Conservation (phyloP, 2,888 invertebrate genomes). For the Elysia crispata region DNA sequence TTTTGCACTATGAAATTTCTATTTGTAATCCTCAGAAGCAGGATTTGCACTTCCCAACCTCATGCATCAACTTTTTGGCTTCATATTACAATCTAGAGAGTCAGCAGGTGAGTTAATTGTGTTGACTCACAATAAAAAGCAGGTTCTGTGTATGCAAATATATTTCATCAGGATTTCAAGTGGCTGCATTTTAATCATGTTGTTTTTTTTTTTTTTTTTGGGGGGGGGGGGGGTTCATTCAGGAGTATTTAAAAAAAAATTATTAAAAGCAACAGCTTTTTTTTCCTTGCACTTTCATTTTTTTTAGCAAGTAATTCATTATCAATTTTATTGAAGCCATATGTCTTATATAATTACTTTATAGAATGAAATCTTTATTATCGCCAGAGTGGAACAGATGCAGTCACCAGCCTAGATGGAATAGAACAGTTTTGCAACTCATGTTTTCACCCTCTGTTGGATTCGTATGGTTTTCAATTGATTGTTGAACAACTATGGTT, state of each 20-base stretch:
- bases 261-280: too few relatives aligned
- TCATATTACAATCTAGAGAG: constrained; percentile 60
- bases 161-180: too few relatives aligned
- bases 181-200: background rate
- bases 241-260: too few relatives aligned
- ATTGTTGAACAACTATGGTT: constrained; percentile 52
- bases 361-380: background rate
- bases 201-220: background rate
- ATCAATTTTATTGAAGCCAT: too few relatives aligned
- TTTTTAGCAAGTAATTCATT: too few relatives aligned
- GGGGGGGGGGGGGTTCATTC: too few relatives aligned
- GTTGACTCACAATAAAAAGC: background rate
- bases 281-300: too few relatives aligned
- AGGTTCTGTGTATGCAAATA: too few relatives aligned
- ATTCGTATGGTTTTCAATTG: constrained; percentile 61
- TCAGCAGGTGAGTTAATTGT: constrained; percentile 58
- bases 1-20: background rate
- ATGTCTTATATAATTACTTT: too few relatives aligned
- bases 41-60: constrained; percentile 57
- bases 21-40: constrained; percentile 60
- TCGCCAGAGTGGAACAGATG: constrained; percentile 49
- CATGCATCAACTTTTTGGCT: constrained; percentile 69
- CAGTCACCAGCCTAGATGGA: constrained; percentile 57
- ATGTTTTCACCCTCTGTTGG: constrained; percentile 57
- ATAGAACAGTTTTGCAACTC: constrained; percentile 59